phyloP scores from a whole-genome alignment of 2,797 vertebrate genomes.

The Sciaenops ocellatus region DNA sequence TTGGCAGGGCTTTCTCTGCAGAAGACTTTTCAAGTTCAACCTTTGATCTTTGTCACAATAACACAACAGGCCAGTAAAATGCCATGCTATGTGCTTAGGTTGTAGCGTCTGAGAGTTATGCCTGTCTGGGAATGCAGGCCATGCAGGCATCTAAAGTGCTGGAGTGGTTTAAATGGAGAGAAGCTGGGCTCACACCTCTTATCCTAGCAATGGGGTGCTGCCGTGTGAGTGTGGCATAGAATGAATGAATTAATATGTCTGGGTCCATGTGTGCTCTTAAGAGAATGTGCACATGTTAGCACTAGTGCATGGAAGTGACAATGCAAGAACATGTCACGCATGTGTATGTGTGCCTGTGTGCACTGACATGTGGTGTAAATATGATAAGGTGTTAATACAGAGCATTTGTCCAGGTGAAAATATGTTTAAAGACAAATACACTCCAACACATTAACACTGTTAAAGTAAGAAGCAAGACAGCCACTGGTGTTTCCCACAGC shows the following conservation, averaged over 20 bases:
- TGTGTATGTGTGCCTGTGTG: conserved; percentile 3
- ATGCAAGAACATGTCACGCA: conserved; percentile 33
- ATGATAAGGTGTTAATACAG: conserved; percentile 12
- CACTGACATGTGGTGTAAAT: conserved; percentile 14
- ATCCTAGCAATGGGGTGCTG: conserved; percentile 64
- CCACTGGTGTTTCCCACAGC: not conserved
- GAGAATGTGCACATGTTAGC: conserved; percentile 45
- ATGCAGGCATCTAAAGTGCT: conserved; percentile 32
- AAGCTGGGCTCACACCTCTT: conserved; percentile 54
- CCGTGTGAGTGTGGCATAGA: conserved; percentile 46
- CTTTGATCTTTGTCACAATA: conserved; percentile 83
- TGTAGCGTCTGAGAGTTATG: conserved; percentile 63
- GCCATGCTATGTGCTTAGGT: conserved; percentile 63
- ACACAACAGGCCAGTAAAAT: conserved; percentile 80
- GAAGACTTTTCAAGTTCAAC: conserved; percentile 77
- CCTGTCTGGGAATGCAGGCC: conserved; percentile 76
- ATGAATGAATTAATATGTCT: conserved; percentile 55
- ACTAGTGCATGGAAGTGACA: conserved; percentile 31
- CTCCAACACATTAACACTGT: not conserved
- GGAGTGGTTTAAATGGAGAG: conserved; percentile 56
- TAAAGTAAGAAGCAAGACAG: not conserved
- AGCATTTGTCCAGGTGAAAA: not conserved
- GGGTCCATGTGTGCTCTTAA: conserved; percentile 40
- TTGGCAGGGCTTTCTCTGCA: conserved; percentile 59
- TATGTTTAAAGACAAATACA: conserved; percentile 11